These are phyloP conservation scores for Amblyteles armatorius DNA, from an alignment of 2,888 invertebrate species.

Conservation along the genomic window DNA sequence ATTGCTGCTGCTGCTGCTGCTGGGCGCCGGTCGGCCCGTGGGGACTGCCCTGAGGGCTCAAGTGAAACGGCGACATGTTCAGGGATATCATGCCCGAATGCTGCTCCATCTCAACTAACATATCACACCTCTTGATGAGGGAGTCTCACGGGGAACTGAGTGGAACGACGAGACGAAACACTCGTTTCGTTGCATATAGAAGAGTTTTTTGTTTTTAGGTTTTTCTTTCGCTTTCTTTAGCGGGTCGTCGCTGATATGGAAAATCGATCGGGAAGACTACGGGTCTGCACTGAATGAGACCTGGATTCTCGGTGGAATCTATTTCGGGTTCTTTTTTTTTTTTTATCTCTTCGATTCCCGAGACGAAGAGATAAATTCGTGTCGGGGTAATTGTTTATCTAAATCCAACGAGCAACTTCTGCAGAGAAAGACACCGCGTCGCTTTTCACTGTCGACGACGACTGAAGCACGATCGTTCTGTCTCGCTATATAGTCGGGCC, in stretches of 20 bases:
- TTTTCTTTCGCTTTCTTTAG: not conserved
- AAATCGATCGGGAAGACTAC: slow-evolving; percentile 14
- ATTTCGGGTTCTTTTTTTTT: not conserved
- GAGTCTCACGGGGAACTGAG: not conserved
- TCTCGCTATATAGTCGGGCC: not conserved
- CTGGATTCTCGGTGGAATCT: not conserved
- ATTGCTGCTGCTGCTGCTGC: slow-evolving; percentile 76
- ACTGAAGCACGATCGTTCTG: slow-evolving; percentile 16
- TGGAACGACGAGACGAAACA: not conserved
- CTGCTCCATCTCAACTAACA: slow-evolving; percentile 95
- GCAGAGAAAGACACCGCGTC: not conserved
- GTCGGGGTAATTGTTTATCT: not conserved
- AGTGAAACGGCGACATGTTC: slow-evolving; percentile 94
- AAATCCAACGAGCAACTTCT: not conserved
- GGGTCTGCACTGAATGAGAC: not conserved
- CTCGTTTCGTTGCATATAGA: slow-evolving; percentile 68
- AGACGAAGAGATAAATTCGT: not conserved
- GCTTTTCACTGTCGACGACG: slow-evolving; percentile 12
- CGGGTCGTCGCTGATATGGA: not conserved
- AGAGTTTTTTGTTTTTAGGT: slow-evolving; percentile 4
- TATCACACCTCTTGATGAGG: slow-evolving; percentile 84
- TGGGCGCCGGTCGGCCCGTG: slow-evolving; percentile 84
- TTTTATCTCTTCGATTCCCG: not conserved
- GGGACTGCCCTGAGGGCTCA: slow-evolving; percentile 91
- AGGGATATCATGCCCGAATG: slow-evolving; percentile 93